These are phyloP conservation scores for Idaea aversata DNA, from an alignment of 2,888 invertebrate genomes.

Conservation along the genomic window DNA sequence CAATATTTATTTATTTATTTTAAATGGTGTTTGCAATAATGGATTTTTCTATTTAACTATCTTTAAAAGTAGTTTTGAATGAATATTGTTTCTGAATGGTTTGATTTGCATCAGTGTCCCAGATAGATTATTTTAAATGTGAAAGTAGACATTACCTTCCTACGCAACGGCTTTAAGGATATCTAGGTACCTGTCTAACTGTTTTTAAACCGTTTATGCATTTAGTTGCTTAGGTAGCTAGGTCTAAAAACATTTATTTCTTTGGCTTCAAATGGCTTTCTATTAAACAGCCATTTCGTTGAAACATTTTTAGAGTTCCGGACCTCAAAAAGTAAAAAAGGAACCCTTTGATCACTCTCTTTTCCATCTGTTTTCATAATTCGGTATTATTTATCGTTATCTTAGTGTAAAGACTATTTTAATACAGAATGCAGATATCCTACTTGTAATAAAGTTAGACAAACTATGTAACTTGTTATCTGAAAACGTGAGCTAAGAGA, in stretches of 20 bases:
- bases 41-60: too few species aligned
- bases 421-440: not conserved
- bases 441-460: not conserved
- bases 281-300: too few species aligned
- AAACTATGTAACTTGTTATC: slow-evolving; percentile 1
- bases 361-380: too few species aligned
- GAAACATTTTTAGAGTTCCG: too few species aligned
- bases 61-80: not conserved
- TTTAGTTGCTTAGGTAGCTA: too few species aligned
- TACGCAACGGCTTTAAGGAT: not conserved
- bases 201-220: not conserved
- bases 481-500: slow-evolving; percentile 16
- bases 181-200: not conserved
- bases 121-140: not conserved
- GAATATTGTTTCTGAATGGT: not conserved
- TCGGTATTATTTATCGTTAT: not conserved
- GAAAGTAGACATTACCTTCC: not conserved
- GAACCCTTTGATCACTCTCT: too few species aligned
- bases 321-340: too few species aligned
- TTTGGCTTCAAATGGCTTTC: too few species aligned
- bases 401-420: not conserved
- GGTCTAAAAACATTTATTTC: too few species aligned
- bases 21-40: too few species aligned
- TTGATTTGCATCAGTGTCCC: not conserved
- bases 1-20: too few species aligned